phyloP scores from a whole-genome alignment of 1,140 invertebrate species.

The Cotesia chilonis region DNA sequence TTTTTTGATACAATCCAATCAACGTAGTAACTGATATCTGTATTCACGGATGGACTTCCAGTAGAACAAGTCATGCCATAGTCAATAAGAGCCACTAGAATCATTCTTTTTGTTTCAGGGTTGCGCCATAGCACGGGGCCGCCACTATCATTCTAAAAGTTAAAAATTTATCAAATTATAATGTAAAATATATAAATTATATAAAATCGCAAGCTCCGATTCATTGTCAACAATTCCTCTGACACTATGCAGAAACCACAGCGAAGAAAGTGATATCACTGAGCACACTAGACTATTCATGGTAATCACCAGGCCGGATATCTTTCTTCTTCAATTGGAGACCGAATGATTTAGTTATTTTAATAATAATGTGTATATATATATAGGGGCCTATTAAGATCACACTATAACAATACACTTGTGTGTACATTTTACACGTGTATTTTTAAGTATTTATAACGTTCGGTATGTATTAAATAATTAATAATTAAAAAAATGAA shows the following conservation, averaged over 20 bases:
- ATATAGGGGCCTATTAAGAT: background rate
- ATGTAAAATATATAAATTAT: no score
- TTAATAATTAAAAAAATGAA: constrained; percentile 8
- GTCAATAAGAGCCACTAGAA: constrained; percentile 68
- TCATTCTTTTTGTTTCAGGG: constrained; percentile 56
- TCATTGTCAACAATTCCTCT: no score
- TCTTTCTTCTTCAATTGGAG: constrained; percentile 5
- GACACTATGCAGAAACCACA: background rate
- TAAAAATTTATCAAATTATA: constrained; percentile 25
- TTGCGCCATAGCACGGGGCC: constrained; percentile 72
- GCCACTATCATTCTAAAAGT: constrained; percentile 72
- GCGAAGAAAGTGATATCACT: background rate
- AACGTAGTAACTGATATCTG: constrained; percentile 63
- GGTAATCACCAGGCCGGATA: background rate
- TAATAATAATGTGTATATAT: constrained; percentile 28
- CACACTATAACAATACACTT: constrained; percentile 29
- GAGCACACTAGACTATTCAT: background rate
- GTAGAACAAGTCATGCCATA: constrained; percentile 67
- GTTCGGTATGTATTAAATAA: constrained; percentile 4
- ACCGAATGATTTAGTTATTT: constrained; percentile 34
- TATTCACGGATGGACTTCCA: constrained; percentile 65
- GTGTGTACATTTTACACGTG: constrained; percentile 30
- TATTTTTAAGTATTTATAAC: background rate
- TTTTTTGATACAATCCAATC: constrained; percentile 64
- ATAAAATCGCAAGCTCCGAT: constrained; percentile 44